Conservation (phyloP, 2,797 vertebrate genomes). For the Apogon talboti region DNA sequence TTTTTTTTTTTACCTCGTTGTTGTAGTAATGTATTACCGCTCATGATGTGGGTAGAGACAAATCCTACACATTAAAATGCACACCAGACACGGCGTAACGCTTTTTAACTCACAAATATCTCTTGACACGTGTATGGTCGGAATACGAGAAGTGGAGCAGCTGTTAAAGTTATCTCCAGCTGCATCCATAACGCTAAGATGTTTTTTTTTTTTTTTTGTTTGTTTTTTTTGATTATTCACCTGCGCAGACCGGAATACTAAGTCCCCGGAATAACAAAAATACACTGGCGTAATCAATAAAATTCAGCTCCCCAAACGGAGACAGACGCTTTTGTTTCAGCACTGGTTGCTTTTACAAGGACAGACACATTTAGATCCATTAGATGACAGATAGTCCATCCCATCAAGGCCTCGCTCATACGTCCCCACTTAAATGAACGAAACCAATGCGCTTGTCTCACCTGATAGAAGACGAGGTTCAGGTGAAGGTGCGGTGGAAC, state of each 20-base stretch:
- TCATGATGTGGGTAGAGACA: constrained; percentile 33
- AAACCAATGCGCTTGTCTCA: constrained; percentile 50
- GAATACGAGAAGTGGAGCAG: too few relatives aligned
- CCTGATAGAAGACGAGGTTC: constrained; percentile 43
- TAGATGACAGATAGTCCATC: constrained; percentile 51
- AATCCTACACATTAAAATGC: constrained; percentile 22
- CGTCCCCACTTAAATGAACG: constrained; percentile 60
- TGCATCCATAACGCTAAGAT: too few relatives aligned
- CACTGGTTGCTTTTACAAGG: constrained; percentile 60
- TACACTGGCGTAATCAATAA: constrained; percentile 53
- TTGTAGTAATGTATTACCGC: constrained; percentile 50
- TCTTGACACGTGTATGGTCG: too few relatives aligned
- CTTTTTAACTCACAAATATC: constrained; percentile 1
- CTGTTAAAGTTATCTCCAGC: too few relatives aligned
- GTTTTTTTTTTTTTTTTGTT: too few relatives aligned
- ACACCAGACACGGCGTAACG: neutral
- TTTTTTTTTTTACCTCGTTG: constrained; percentile 47
- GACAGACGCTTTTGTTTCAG: constrained; percentile 50
- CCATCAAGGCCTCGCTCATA: constrained; percentile 62
- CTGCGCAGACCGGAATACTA: neutral
- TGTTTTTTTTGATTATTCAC: neutral
- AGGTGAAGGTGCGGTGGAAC: constrained; percentile 4
- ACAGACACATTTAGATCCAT: constrained; percentile 64
- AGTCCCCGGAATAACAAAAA: constrained; percentile 8
- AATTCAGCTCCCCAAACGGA: constrained; percentile 45